Conservation (phyloP, 2,888 invertebrate species). For the Microctonus aethiopoides region DNA sequence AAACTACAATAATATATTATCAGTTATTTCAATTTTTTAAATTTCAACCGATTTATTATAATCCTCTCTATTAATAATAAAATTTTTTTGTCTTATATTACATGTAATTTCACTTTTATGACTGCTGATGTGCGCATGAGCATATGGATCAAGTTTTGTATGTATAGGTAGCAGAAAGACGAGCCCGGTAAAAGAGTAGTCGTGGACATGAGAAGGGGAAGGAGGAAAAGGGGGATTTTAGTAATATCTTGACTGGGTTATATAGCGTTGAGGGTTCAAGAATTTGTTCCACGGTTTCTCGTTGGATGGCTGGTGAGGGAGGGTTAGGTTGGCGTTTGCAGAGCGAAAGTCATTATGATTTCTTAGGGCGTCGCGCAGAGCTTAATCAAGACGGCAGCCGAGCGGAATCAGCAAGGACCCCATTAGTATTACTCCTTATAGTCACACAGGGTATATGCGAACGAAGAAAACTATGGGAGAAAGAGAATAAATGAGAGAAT, state of each 20-base stretch:
- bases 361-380: slow-evolving; percentile 63
- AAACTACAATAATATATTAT: neutral
- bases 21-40: too few relatives aligned
- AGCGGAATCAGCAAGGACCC: slow-evolving; percentile 66
- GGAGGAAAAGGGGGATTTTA: neutral
- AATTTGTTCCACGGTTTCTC: neutral
- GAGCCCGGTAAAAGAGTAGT: neutral
- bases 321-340: slow-evolving; percentile 52
- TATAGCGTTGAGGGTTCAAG: neutral
- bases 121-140: too few relatives aligned
- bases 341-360: slow-evolving; percentile 64
- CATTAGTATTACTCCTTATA: slow-evolving; percentile 59
- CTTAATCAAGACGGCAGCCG: slow-evolving; percentile 66
- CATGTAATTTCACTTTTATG: too few relatives aligned
- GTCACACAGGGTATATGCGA: neutral
- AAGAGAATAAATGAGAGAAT: neutral
- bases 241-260: neutral
- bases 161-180: neutral
- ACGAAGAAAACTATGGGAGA: slow-evolving; percentile 21
- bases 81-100: too few relatives aligned
- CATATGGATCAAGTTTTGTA: too few relatives aligned
- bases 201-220: neutral
- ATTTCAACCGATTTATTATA: too few relatives aligned
- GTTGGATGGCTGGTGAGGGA: neutral
- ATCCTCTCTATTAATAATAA: too few relatives aligned